Evolutionary conservation across 1,140 invertebrate genomes (phyloP).

Genomic region (Aphelenchoides avenae): DNA sequence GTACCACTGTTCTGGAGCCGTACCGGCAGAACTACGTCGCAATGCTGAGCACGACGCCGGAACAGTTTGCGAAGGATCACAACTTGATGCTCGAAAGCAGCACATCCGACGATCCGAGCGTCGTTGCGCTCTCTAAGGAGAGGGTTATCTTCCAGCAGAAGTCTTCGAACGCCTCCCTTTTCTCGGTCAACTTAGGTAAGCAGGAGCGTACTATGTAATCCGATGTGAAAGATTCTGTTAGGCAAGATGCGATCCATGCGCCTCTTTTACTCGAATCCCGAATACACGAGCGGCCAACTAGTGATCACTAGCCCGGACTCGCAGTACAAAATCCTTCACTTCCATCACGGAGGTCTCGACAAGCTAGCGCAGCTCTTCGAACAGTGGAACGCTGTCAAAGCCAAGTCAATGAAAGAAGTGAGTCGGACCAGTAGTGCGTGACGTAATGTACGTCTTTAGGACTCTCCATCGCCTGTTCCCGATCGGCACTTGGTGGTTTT

Average conservation of each 20-base stretch:
- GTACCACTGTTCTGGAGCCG: constrained; percentile 19
- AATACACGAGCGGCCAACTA: constrained; percentile 75
- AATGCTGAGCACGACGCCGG: constrained; percentile 54
- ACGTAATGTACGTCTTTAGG: constrained; percentile 40
- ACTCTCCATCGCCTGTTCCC: constrained; percentile 48
- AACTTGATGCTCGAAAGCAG: constrained; percentile 73
- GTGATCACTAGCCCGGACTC: constrained; percentile 87
- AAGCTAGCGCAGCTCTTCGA: constrained; percentile 79
- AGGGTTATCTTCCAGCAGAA: constrained; percentile 37
- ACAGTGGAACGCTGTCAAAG: constrained; percentile 67
- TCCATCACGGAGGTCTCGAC: constrained; percentile 86
- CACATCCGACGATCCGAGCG: neutral
- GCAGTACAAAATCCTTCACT: constrained; percentile 92
- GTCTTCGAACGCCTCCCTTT: constrained; percentile 49
- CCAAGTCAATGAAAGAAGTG: constrained; percentile 48
- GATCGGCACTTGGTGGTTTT: constrained; percentile 64
- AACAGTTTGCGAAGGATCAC: constrained; percentile 65
- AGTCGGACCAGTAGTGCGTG: too few relatives aligned
- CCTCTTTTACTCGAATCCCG: constrained; percentile 83
- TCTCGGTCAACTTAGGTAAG: constrained; percentile 59
- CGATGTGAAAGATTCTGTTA: neutral
- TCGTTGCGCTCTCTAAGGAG: constrained; percentile 67
- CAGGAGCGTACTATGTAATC: too few relatives aligned
- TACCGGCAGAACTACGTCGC: constrained; percentile 27
- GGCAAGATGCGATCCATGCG: constrained; percentile 83